Evolutionary conservation across 2,113 vertebrate species (phyloP), one percentile per base, ranked within the genome.

Genomic region (Lichenostomus cassidix): DNA sequence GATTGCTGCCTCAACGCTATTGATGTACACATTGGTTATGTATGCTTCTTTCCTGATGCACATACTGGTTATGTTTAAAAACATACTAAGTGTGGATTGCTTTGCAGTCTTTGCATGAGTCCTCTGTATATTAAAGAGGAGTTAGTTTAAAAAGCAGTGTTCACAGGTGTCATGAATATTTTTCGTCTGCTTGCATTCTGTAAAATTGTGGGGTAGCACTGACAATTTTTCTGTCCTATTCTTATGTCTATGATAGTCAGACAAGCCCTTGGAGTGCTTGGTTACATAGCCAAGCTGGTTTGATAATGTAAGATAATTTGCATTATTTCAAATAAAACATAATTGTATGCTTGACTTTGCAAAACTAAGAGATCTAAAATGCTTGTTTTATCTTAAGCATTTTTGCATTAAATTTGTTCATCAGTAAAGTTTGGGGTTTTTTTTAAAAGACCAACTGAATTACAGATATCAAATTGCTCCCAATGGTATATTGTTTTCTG

Each of bases 401-500:
- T 96, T 95, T 94, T 80, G 16, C 63, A 87, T 92, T 81, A 60
- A 55, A 83, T 92, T 68, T 94, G 15, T 93, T 96, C 39, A 64
- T 87, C 41, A 47, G 37, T 49, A 52, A 58, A 67, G 20, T 59
- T 35, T 59, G 5, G 9, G 5, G 7, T 5, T 29, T 49, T 46
- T 29, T 73, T 47, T 44, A 25, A 16, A 74, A 74, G 17, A 42
- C 28, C 19, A 78, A 47, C 41, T 53, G 8, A 90, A 29, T 87
- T 89, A 81, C 33, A 96, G 50, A 56, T 92, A 94, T 90, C 76
- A 91, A 84, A 85, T 92, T 96, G 21, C 63, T 94, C 90, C 73
- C 89, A 42, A 21, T 16, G 37, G 95, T 91, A 79, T 87, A 42
- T 44, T 92, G 82, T 87, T 92, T 90, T 96, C 92, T 96, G 93